Conservation (phyloP, 2,797 vertebrate genomes). For the Pangasius macronema region DNA sequence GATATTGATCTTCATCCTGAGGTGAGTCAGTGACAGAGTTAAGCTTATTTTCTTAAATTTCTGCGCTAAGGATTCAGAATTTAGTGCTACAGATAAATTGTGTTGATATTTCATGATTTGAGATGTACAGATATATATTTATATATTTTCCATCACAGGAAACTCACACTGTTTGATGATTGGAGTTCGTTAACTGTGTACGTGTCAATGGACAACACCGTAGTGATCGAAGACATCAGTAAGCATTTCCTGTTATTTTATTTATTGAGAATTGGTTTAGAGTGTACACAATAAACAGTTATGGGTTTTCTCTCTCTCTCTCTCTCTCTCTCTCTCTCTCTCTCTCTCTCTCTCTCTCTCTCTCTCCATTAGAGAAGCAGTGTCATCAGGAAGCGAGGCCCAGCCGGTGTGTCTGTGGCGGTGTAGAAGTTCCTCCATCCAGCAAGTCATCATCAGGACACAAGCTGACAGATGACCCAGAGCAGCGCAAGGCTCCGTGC, state of each 20-base stretch:
- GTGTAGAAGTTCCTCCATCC: conserved; percentile 26
- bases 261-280: not conserved
- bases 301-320: too few species aligned
- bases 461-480: conserved; percentile 30
- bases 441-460: conserved; percentile 36
- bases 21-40: not conserved
- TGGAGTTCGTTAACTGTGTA: conserved; percentile 88
- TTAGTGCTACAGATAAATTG: not conserved
- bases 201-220: conserved; percentile 89
- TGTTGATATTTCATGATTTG: not conserved
- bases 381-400: conserved; percentile 68
- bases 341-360: not conserved
- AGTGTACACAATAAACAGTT: not conserved
- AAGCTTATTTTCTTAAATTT: not conserved
- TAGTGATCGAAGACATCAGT: conserved; percentile 91
- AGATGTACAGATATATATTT: not conserved
- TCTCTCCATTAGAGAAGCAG: conserved; percentile 53
- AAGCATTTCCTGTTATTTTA: conserved; percentile 62
- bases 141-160: conserved; percentile 64
- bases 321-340: not conserved
- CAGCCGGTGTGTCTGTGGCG: conserved; percentile 35
- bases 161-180: conserved; percentile 87
- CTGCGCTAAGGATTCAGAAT: not conserved
- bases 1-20: not conserved
- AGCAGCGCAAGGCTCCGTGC: not conserved